A percentile compares a stretch with the other conserved stretches of the same genome.
Conservation (phyloP, 2,797 vertebrate species). For the Galaxias olidus region DNA sequence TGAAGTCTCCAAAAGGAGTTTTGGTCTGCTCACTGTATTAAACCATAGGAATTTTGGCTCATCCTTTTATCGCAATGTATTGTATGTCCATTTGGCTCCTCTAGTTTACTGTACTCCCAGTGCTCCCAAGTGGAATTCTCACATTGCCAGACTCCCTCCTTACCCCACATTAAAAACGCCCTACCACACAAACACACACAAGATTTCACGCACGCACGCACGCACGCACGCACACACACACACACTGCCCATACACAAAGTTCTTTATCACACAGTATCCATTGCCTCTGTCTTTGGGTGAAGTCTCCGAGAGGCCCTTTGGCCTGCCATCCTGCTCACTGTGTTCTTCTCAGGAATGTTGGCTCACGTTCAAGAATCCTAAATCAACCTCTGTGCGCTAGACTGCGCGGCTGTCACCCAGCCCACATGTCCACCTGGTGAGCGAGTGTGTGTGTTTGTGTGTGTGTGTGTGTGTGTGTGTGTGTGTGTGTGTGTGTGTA, state of each 20-base stretch:
- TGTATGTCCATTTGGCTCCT: slow-evolving; percentile 28
- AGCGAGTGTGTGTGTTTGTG: slow-evolving; percentile 8
- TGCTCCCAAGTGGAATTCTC: slow-evolving; percentile 48
- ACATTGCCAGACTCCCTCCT: slow-evolving; percentile 40
- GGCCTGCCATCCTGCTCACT: slow-evolving; percentile 41
- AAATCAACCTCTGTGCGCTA: slow-evolving; percentile 73
- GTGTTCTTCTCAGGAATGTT: slow-evolving; percentile 77
- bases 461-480: slow-evolving; percentile 13
- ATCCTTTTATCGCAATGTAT: neutral
- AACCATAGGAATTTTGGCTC: no score
- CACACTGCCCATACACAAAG: slow-evolving; percentile 4
- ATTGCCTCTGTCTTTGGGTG: slow-evolving; percentile 22
- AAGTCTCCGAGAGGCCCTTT: slow-evolving; percentile 48
- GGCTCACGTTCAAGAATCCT: slow-evolving; percentile 73
- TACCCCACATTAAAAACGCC: slow-evolving; percentile 44
- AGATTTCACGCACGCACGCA: neutral
- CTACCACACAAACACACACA: slow-evolving; percentile 11
- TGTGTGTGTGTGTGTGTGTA: slow-evolving; percentile 8
- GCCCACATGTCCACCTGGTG: slow-evolving; percentile 65
- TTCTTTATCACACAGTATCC: neutral
- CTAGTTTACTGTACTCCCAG: slow-evolving; percentile 46
- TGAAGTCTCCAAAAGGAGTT: no score
- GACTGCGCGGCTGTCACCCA: slow-evolving; percentile 59
- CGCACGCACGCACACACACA: slow-evolving; percentile 16
- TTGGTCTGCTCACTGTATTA: no score